phyloP scores from a whole-genome alignment of 1,140 invertebrate species.

The Cyphomyrmex costatus region DNA sequence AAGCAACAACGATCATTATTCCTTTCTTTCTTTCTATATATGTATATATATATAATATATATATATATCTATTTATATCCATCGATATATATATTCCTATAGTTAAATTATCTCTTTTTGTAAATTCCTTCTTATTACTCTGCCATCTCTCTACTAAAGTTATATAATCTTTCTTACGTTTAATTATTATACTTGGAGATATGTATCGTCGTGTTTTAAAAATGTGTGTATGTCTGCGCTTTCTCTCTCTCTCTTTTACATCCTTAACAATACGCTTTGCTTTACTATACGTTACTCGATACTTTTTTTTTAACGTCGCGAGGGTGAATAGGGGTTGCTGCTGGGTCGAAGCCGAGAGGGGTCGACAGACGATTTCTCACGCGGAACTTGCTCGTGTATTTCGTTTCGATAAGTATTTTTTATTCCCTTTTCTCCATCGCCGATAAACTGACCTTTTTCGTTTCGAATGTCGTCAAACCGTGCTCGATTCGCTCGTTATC shows the following conservation, averaged over 20 bases:
- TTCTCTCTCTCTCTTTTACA: conserved; percentile 30
- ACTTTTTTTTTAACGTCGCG: conserved; percentile 34
- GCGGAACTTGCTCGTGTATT: not conserved
- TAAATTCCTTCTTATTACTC: conserved; percentile 68
- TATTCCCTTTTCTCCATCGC: conserved; percentile 7
- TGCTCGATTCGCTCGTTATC: conserved; percentile 8
- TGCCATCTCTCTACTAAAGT: conserved; percentile 70
- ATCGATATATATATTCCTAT: conserved; percentile 70
- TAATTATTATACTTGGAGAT: conserved; percentile 87
- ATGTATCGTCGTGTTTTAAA: conserved; percentile 85
- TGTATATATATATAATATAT: conserved; percentile 65
- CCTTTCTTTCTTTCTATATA: conserved; percentile 35
- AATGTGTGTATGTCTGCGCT: conserved; percentile 71
- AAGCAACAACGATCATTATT: conserved; percentile 85
- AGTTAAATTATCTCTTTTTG: conserved; percentile 67
- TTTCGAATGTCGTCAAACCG: not conserved
- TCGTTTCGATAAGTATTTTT: conserved; percentile 38
- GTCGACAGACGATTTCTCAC: conserved; percentile 51
- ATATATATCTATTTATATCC: conserved; percentile 63
- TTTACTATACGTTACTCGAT: conserved; percentile 35
- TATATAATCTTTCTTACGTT: conserved; percentile 84
- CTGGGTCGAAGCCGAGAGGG: conserved; percentile 51
- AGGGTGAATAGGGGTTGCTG: conserved; percentile 46
- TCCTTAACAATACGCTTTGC: conserved; percentile 25
- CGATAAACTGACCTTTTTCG: conserved; percentile 36